These are phyloP conservation scores for Pomacea maculata DNA, from an alignment of 1,140 invertebrate genomes.

Conservation along the genomic window DNA sequence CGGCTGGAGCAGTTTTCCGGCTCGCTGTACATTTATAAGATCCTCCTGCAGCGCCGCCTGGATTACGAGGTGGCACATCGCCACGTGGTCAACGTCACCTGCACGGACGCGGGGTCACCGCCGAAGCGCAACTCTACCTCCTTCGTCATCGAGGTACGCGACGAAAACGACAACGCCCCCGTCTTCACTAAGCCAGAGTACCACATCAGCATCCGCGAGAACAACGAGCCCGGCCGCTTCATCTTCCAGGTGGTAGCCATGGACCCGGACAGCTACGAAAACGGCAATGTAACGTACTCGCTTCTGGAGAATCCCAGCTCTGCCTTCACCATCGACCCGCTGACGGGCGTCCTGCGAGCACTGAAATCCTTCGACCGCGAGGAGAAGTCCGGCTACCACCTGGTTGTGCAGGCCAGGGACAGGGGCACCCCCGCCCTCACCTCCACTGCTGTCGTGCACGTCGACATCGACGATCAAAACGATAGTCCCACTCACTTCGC, in stretches of 20 bases:
- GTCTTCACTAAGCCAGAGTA: slow-evolving; percentile 65
- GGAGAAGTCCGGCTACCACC: slow-evolving; percentile 33
- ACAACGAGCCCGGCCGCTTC: slow-evolving; percentile 84
- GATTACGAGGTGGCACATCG: slow-evolving; percentile 47
- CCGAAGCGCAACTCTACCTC: slow-evolving; percentile 84
- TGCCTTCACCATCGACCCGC: slow-evolving; percentile 44
- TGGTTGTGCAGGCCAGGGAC: slow-evolving; percentile 46
- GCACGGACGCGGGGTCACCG: slow-evolving; percentile 74
- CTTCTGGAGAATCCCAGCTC: slow-evolving; percentile 75
- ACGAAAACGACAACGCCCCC: slow-evolving; percentile 62
- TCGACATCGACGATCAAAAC: slow-evolving; percentile 31
- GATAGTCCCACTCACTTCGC: slow-evolving; percentile 37
- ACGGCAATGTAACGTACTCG: slow-evolving; percentile 71
- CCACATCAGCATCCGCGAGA: slow-evolving; percentile 80
- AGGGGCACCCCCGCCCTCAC: slow-evolving; percentile 66
- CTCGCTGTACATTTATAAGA: slow-evolving; percentile 44
- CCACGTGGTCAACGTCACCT: slow-evolving; percentile 64
- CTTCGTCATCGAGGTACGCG: slow-evolving; percentile 86
- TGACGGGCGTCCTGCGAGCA: slow-evolving; percentile 45
- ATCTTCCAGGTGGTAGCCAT: slow-evolving; percentile 80
- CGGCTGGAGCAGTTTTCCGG: slow-evolving; percentile 43
- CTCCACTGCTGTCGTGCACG: slow-evolving; percentile 40
- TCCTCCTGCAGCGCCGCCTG: slow-evolving; percentile 34
- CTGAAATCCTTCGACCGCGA: slow-evolving; percentile 47
- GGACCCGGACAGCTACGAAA: slow-evolving; percentile 56